A percentile compares a stretch with the other conserved stretches of the same genome.
phyloP scores from a whole-genome alignment of 1,140 invertebrate species.

The Drosophila pruinosa region DNA sequence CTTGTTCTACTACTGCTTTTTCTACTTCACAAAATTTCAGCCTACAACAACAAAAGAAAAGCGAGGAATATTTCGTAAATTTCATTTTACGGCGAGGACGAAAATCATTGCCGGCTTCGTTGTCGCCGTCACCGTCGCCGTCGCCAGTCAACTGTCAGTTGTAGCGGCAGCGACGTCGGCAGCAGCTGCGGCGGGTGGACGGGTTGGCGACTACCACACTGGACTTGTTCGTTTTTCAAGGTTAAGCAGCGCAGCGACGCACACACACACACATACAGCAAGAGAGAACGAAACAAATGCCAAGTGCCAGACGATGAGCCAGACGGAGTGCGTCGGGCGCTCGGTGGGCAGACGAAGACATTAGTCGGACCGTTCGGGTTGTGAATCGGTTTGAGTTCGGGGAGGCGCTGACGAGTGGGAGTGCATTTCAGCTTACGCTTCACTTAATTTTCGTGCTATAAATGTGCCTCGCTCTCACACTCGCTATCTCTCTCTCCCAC shows the following conservation, averaged over 20 bases:
- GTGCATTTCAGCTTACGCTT: slow-evolving; percentile 80
- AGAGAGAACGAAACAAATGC: slow-evolving; percentile 13
- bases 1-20: slow-evolving; percentile 33
- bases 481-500: slow-evolving; percentile 6
- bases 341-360: slow-evolving; percentile 39
- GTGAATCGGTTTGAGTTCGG: background rate
- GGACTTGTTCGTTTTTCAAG: slow-evolving; percentile 81
- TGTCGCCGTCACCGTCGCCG: background rate
- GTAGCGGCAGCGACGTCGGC: slow-evolving; percentile 11
- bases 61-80: slow-evolving; percentile 67
- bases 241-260: slow-evolving; percentile 53
- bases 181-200: background rate
- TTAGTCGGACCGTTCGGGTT: background rate
- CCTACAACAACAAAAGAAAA: slow-evolving; percentile 15
- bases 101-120: slow-evolving; percentile 67
- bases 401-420: slow-evolving; percentile 56
- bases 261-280: slow-evolving; percentile 30
- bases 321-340: slow-evolving; percentile 63
- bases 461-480: slow-evolving; percentile 38
- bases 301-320: slow-evolving; percentile 64
- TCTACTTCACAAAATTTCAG: slow-evolving; percentile 15
- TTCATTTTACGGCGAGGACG: slow-evolving; percentile 74
- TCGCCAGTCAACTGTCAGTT: slow-evolving; percentile 9
- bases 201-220: slow-evolving; percentile 42
- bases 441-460: slow-evolving; percentile 79